These are phyloP conservation scores for Noturus placidus DNA, from an alignment of 2,113 vertebrate species.

Conservation along the genomic window DNA sequence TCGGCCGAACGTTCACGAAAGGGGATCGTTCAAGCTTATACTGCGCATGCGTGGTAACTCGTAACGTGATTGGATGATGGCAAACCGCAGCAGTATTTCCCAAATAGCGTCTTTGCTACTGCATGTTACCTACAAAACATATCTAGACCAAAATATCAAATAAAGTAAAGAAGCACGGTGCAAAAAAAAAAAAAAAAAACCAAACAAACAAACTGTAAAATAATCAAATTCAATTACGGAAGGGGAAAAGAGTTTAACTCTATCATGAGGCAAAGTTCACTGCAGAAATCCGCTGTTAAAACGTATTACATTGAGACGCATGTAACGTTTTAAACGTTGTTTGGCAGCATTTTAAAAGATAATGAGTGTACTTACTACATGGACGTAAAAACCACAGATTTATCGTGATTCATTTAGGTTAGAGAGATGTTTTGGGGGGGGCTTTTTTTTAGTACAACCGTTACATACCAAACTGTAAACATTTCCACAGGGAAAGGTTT, in stretches of 20 bases:
- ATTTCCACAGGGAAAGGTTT: neutral
- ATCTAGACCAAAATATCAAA: too few relatives aligned
- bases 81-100: neutral
- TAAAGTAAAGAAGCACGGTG: too few relatives aligned
- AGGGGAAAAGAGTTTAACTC: neutral
- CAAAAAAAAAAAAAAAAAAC: too few relatives aligned
- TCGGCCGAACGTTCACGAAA: slow-evolving; percentile 22
- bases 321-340: neutral
- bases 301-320: too few relatives aligned
- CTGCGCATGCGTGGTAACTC: neutral
- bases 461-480: neutral
- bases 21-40: neutral
- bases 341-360: neutral
- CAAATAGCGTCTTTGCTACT: neutral
- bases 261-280: neutral
- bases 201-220: too few relatives aligned
- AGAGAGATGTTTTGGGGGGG: neutral
- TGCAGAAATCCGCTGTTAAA: too few relatives aligned
- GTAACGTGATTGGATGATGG: neutral
- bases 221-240: neutral
- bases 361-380: neutral
- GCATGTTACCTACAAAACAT: too few relatives aligned
- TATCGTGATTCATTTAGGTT: neutral
- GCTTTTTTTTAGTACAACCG: neutral
- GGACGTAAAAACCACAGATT: neutral